Evolutionary conservation across 2,113 vertebrate species (phyloP).

Genomic region (Conger conger): DNA sequence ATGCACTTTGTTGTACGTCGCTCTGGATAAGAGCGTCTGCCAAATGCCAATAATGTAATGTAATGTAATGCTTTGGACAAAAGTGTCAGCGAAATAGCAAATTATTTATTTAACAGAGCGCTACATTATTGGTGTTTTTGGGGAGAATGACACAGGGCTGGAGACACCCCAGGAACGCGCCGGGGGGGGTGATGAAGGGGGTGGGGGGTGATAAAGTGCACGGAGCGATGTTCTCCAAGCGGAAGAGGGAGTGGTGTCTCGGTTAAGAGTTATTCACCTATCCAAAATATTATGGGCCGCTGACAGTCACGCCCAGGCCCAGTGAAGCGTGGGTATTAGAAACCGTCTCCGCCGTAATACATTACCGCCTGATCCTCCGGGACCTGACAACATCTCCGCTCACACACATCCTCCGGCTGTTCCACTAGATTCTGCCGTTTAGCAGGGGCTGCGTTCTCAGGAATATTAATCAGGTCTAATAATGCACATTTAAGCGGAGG

Average conservation of each 20-base stretch:
- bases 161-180: background rate
- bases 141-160: background rate
- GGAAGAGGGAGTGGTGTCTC: conserved; percentile 7
- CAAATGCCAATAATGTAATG: too few species aligned
- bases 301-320: conserved; percentile 10
- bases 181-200: background rate
- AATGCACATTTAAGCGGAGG: conserved; percentile 1
- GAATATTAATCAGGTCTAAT: conserved; percentile 10
- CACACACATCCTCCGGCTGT: background rate
- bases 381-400: background rate
- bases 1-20: too few species aligned
- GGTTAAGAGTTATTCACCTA: conserved; percentile 22
- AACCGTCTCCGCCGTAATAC: conserved; percentile 17
- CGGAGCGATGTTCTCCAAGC: background rate
- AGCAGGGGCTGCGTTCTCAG: background rate
- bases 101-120: conserved; percentile 14
- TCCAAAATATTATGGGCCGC: conserved; percentile 16
- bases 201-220: conserved; percentile 15
- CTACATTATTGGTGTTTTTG: too few species aligned
- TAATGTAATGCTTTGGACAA: too few species aligned
- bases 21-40: too few species aligned
- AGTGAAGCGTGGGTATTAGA: conserved; percentile 16
- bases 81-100: too few species aligned
- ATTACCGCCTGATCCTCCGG: background rate
- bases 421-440: conserved; percentile 9